Conservation (phyloP, 2,113 vertebrate genomes). For the Indicator maculatus region DNA sequence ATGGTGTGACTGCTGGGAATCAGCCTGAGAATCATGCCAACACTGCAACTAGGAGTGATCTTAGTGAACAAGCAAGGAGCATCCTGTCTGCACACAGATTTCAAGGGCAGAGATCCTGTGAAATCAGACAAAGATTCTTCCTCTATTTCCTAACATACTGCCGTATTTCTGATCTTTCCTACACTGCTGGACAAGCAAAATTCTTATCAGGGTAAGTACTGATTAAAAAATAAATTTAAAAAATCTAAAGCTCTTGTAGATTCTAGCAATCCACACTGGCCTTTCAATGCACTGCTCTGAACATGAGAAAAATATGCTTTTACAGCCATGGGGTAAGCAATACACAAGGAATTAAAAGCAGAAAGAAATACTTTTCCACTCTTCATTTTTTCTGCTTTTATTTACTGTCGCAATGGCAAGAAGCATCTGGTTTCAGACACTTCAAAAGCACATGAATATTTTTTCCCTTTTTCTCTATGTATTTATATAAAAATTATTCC, state of each 20-base stretch:
- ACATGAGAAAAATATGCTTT: neutral
- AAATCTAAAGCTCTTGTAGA: neutral
- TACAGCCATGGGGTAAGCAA: neutral
- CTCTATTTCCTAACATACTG: neutral
- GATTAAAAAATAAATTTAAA: neutral
- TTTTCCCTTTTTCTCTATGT: neutral
- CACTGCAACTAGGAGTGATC: neutral
- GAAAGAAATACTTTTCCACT: neutral
- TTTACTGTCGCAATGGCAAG: neutral
- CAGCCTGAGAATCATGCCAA: neutral
- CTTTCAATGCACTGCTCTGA: neutral
- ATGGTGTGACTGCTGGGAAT: neutral
- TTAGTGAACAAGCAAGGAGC: neutral
- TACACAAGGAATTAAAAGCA: neutral
- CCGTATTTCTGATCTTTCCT: neutral
- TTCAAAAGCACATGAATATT: neutral
- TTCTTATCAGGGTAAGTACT: neutral
- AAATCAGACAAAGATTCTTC: neutral
- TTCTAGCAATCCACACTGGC: neutral
- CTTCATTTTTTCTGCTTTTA: fast-evolving
- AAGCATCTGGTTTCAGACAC: neutral
- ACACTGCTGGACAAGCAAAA: neutral
- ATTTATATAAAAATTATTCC: neutral
- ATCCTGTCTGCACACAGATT: neutral
- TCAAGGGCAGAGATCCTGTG: neutral